These are phyloP conservation scores for Leptura quadrifasciata DNA, from an alignment of 2,888 invertebrate species.

Conservation along the genomic window DNA sequence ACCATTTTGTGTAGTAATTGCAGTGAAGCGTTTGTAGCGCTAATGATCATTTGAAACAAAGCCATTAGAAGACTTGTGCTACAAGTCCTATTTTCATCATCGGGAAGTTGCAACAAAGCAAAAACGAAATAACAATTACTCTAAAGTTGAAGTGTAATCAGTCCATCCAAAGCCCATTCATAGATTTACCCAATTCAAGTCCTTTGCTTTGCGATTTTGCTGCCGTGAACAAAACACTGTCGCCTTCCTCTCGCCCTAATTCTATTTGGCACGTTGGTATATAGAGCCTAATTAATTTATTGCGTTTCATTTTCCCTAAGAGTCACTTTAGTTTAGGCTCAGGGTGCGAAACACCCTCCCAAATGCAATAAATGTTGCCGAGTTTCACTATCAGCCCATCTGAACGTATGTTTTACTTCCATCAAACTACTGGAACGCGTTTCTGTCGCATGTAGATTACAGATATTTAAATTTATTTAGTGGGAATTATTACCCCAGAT, in stretches of 20 bases:
- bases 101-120: conserved; percentile 43
- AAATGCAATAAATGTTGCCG: conserved; percentile 55
- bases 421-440: conserved; percentile 28
- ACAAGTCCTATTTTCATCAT: conserved; percentile 30
- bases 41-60: conserved; percentile 39
- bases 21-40: conserved; percentile 23
- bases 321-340: conserved; percentile 55
- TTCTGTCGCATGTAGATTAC: conserved; percentile 22
- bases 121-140: conserved; percentile 54
- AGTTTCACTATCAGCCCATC: conserved; percentile 43
- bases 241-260: conserved; percentile 48
- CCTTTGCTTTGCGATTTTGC: conserved; percentile 35
- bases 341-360: conserved; percentile 50
- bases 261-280: conserved; percentile 64
- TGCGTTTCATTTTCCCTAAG: conserved; percentile 69
- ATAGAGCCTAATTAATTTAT: conserved; percentile 70
- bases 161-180: conserved; percentile 44
- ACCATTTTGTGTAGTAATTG: conserved; percentile 15
- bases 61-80: conserved; percentile 31
- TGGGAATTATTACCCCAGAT: conserved; percentile 2
- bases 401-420: conserved; percentile 50
- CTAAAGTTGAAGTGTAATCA: conserved; percentile 46
- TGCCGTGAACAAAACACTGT: conserved; percentile 47
- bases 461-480: conserved; percentile 21
- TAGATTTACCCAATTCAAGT: conserved; percentile 25